Evolutionary conservation across 2,113 vertebrate species (phyloP), one percentile per base, ranked within the genome.

Genomic region (Pachyramphus minor): DNA sequence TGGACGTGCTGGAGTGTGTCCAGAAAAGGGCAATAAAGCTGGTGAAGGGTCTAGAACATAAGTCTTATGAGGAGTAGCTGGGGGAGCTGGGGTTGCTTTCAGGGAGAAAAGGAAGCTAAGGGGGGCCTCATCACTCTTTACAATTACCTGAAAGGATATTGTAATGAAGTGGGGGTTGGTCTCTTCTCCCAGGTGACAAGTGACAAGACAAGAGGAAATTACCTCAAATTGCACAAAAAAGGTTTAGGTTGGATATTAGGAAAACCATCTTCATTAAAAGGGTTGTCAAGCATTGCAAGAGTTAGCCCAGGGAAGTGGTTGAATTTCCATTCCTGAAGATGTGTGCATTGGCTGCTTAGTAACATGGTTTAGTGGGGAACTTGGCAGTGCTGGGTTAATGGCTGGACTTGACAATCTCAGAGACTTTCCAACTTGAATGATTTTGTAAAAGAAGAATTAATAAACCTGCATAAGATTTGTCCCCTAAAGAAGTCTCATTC

Each of bases 1-100:
- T 2, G 30, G 74, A 55, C 28, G n/a, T 1, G n/a, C n/a, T 49
- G n/a, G 24, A n/a, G 30, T 0, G 2, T 9, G 24, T 55, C n/a
- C 49, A 72, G 66, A 47, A 49, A 55, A 69, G 15, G 15, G 12
- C 22, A 39, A 1, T 0, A 0, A 24, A 87, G n/a, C 39, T 71
- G 15, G 20, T 11, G 20, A 41, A 55, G 12, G n/a, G 16, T 47
- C 15, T 55, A n/a, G 2, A 62, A 30, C n/a, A 39, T 55, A 78
- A n/a, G 6, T 24, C 30, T 11, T 28, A 16, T 20, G 23, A 45
- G 24, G 15, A 71, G 12, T 16, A 21, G 12, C 47, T 62, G 49
- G 39, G 19, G 24, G 24, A 71, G 13, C 41, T 41, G 49, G 23
- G 20, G 14, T 24, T 59, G 31, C 4, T 53, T 42, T 17, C 17